Evolutionary conservation across 2,888 invertebrate genomes (phyloP), one percentile per base, ranked within the genome.

Genomic region (Drosophila rubida): DNA sequence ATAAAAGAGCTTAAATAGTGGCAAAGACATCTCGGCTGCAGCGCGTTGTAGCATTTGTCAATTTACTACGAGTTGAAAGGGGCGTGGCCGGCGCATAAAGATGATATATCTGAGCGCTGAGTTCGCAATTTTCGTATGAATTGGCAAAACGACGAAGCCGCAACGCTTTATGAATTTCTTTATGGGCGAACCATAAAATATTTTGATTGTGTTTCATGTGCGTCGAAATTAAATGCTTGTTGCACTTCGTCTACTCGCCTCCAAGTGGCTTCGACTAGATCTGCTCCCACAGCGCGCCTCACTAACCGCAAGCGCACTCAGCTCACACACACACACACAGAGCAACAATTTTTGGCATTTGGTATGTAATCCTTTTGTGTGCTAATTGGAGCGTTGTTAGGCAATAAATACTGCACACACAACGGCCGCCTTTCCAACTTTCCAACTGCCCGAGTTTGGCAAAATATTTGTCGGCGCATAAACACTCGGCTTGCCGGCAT

Each of bases 101-200:
- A 87, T 87, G 88, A 87, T 87, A 85, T 80, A 88, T 85, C 74
- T 68, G 72, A 73, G 80, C 77, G 88, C 81, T 87, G 87, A 87
- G 85, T 88, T 83, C 75, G 87, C 87, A 88, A 87, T 87, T 87
- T 85, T 85, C 75, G 76, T 75, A 80, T 86, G 83, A 80, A 86
- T 84, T 87, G 80, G 79, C 70, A 71, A 68, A 81, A 58, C 74
- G 61, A 51, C 50, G 49, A 37, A 48, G 53, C 16, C 62, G 27
- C 62, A 42, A 22, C 8, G 79, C 68, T 74, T 82, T 81, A 82
- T 84, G 84, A 69, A 81, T 82, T 53, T 76, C 67, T 71, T 70
- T 76, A 82, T 73, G 72, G 69, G 58, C 61, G 59, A 66, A 80
- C 76, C 69, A 75, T 77, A 82, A 83, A 82, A 77, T 79, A 83